Evolutionary conservation across 92 coral and sea anemone genomes (phyloP).

Genomic region (Zoanthus sansibaricus): DNA sequence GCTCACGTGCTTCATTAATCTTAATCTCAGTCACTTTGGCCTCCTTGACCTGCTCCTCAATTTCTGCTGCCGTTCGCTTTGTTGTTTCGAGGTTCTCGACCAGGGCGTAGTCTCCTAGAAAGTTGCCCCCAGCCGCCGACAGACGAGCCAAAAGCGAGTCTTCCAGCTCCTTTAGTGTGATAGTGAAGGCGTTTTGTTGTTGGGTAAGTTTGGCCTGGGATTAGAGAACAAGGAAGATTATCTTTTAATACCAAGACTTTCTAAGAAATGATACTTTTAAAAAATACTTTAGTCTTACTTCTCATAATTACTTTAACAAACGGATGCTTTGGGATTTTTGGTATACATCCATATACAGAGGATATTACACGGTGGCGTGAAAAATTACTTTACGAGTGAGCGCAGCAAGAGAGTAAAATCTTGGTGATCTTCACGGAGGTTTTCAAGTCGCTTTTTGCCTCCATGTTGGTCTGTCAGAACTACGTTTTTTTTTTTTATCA

Average conservation of each 20-base stretch:
- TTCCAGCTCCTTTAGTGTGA: conserved; percentile 93
- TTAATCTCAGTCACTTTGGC: conserved; percentile 92
- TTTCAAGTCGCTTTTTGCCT: too few relatives aligned
- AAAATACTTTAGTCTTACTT: too few relatives aligned
- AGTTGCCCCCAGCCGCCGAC: conserved; percentile 99
- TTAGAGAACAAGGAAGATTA: not conserved
- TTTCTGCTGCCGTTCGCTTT: conserved; percentile 98
- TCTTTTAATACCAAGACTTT: not conserved
- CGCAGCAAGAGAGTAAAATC: too few relatives aligned
- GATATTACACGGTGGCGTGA: too few relatives aligned
- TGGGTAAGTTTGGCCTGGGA: conserved; percentile 91
- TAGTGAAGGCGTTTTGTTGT: conserved; percentile 96
- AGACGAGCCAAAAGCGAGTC: conserved; percentile 94
- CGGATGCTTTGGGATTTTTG: too few relatives aligned
- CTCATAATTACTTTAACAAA: too few relatives aligned
- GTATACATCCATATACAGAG: too few relatives aligned
- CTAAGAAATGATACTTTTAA: too few relatives aligned
- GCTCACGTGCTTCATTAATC: conserved; percentile 99
- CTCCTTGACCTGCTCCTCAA: conserved; percentile 95
- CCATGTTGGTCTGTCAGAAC: too few relatives aligned
- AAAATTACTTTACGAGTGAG: too few relatives aligned
- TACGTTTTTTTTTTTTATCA: too few relatives aligned
- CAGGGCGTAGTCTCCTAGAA: conserved; percentile 97
- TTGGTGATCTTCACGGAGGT: too few relatives aligned
- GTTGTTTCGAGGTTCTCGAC: conserved; percentile 98